Percentiles rank a stretch among this genome's conserved stretches.
These are phyloP conservation scores for Tinea pellionella DNA, from an alignment of 2,888 invertebrate genomes.

Conservation along the genomic window DNA sequence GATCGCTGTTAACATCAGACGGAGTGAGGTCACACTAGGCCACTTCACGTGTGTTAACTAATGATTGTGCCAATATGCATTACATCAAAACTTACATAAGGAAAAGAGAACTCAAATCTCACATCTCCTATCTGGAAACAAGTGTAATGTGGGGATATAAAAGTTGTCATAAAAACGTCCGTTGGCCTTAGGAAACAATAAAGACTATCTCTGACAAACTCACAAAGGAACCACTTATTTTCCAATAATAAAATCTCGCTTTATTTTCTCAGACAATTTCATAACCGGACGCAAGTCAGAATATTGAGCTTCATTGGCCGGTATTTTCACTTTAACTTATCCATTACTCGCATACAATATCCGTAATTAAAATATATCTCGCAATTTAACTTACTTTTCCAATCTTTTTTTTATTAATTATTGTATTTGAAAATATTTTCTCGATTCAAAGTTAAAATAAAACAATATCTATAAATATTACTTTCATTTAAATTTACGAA, in stretches of 20 bases:
- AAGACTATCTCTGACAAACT: conserved; percentile 1
- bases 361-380: too few relatives aligned
- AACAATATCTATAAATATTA: too few relatives aligned
- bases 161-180: background rate
- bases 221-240: conserved; percentile 10
- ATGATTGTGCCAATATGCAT: background rate
- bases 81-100: too few relatives aligned
- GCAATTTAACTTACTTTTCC: too few relatives aligned
- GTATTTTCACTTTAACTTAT: background rate
- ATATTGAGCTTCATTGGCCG: background rate
- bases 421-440: too few relatives aligned
- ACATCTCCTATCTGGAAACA: background rate
- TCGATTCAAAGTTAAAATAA: too few relatives aligned
- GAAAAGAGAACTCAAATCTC: background rate
- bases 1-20: too few relatives aligned
- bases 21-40: too few relatives aligned
- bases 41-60: too few relatives aligned
- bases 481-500: too few relatives aligned
- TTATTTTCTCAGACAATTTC: conserved; percentile 7
- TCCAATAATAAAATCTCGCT: conserved; percentile 8
- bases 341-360: too few relatives aligned
- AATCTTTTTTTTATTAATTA: too few relatives aligned
- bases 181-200: conserved; percentile 1
- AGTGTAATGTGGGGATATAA: background rate
- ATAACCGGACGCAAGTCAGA: conserved; percentile 8